Evolutionary conservation across 2,797 vertebrate species (phyloP), one percentile per base, ranked within the genome.

Genomic region (Pseudocheirus occidentalis): DNA sequence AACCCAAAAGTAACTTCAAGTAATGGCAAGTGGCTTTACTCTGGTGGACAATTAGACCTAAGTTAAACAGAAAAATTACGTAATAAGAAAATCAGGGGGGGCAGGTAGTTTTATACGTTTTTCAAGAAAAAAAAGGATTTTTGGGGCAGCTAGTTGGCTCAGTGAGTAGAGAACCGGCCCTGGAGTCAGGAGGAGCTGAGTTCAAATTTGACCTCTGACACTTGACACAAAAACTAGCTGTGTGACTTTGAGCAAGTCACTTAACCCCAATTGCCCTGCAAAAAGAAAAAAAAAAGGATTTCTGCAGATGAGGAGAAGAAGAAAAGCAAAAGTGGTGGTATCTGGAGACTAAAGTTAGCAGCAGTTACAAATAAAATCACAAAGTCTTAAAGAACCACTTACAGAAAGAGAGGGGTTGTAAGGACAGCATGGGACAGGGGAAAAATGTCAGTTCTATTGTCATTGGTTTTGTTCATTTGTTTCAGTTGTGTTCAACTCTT

Each of bases 1-100:
- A 98, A 97, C 98, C 98, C 95, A 97, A 97, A 98, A 98, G 97
- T 97, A 97, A 96, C 95, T 98, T 98, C 97, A 96, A 93, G 93
- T 97, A 95, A 93, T 62, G 21, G 3, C 97, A 98, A 98, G 96
- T 97, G 95, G 97, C 96, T 98, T 98, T 97, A 62, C 97, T 95
- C 81, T 10, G 97, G 96, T 14, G 97, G 96, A 98, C 95, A 97
- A 97, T 97, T 98, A 98, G 97, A 97, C 94, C 92, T 16, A 97
- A 95, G 97, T 98, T 97, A 95, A 96, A 97, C 96, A 91, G 97
- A 98, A 98, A 98, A 98, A 97, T 96, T 57, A 92, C 53, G 92
- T 55, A 24, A 91, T 97, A 97, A 62, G 66, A 94, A 53, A 66
- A 66, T 14, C 40, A 56, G 52, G 18, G 91, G 1, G 46, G 21